Base-by-base conservation (phyloP, 2,888 invertebrate genomes). In the Eupithecia vulgata region DNA sequence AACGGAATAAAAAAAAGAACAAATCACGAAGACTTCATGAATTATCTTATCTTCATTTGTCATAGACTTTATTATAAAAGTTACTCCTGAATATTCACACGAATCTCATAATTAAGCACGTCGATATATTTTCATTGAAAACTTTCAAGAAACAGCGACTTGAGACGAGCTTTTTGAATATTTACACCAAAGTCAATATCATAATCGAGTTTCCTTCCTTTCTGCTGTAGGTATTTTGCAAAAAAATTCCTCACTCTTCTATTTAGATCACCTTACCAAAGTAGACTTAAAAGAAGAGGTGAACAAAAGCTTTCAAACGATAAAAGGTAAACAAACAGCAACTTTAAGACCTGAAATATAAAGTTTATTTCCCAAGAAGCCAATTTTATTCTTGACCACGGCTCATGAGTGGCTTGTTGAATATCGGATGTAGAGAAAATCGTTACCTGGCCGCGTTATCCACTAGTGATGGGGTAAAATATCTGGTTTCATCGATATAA, bases 351-450 rank as follows among this genome's bases (percentile, higher is more conserved):
- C 12, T 12, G 21, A 37, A 5, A 4, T 10, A 64, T n/a, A 64
- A 64, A 64, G 68, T 68, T 35, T 68, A 35, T 68, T 67, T 37
- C 45, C 17, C 17, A 68, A 34, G 45, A 71, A 64, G 57, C 61
- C 67, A 67, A 73, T 78, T 79, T 79, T 78, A 77, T 78, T 76
- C 72, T 71, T 77, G 71, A 80, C 73, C 76, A 40, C 69, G 68
- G 67, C 67, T 75, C 78, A 72, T 78, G 79, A 82, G 81, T 80
- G 73, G 81, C 78, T 81, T 76, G 79, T 80, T 79, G 82, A 81
- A 81, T 81, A 84, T 83, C 73, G 82, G 75, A 79, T 70, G 76
- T 37, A 64, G 71, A 73, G 75, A 71, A 73, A 73, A 71, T 76
- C 71, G 73, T 76, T 75, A 73, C 73, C 76, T 73, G 68, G 7